A percentile compares a stretch with the other conserved stretches of the same genome.
phyloP scores from a whole-genome alignment of 2,113 vertebrate species.

The western clawed frog (Xenopus tropicalis) region DNA sequence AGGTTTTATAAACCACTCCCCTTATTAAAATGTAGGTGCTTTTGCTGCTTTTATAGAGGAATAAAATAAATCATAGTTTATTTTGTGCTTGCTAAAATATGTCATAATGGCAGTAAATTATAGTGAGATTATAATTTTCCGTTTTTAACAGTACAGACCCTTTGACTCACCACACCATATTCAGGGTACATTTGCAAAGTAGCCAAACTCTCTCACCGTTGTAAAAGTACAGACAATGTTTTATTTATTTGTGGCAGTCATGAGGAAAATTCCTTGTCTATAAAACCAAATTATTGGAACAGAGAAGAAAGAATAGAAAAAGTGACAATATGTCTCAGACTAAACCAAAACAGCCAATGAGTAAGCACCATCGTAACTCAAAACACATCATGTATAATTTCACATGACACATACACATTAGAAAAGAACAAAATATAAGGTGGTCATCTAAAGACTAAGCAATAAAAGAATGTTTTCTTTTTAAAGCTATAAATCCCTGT shows the following conservation, averaged over 20 bases:
- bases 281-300: background rate
- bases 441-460: too few species aligned
- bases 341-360: background rate
- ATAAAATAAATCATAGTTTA: too few species aligned
- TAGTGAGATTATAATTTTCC: background rate
- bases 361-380: background rate
- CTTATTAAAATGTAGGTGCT: too few species aligned
- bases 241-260: background rate
- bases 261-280: background rate
- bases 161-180: background rate
- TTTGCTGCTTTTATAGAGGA: too few species aligned
- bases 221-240: background rate
- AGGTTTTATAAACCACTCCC: too few species aligned
- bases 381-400: background rate
- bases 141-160: background rate
- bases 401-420: too few species aligned
- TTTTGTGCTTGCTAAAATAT: background rate
- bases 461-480: too few species aligned
- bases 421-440: too few species aligned
- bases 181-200: background rate
- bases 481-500: too few species aligned
- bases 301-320: background rate
- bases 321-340: slow-evolving; percentile 1
- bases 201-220: background rate
- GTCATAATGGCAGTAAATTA: background rate